phyloP scores from a whole-genome alignment of 2,113 vertebrate species.

The Corvus moneduloides region DNA sequence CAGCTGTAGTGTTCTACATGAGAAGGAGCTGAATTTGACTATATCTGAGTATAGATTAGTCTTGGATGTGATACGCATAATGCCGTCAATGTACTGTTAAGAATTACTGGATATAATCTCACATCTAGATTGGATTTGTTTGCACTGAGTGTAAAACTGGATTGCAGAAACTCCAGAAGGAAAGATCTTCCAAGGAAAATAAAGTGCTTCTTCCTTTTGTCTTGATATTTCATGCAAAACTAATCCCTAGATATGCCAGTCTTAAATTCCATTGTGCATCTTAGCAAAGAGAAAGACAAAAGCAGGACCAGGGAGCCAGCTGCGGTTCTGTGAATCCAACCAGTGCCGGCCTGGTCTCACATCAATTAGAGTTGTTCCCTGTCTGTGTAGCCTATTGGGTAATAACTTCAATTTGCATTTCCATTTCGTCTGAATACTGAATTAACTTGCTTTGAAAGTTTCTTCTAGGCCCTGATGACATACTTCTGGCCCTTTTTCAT shows the following conservation, averaged over 20 bases:
- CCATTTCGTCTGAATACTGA: background rate
- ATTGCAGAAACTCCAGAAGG: background rate
- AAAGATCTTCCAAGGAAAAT: background rate
- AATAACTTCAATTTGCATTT: background rate
- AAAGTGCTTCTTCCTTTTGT: background rate
- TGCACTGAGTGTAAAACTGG: background rate
- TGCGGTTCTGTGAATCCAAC: background rate
- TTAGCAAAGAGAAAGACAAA: background rate
- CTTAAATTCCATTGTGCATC: background rate
- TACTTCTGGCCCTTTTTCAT: background rate
- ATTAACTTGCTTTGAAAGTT: background rate
- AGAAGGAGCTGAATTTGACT: background rate
- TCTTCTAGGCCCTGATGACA: background rate
- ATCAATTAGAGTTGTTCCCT: background rate
- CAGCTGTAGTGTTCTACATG: accelerated
- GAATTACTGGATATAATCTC: background rate
- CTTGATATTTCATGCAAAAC: background rate
- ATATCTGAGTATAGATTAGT: background rate
- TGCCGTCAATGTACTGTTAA: background rate
- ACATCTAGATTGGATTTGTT: background rate
- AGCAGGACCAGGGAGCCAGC: background rate
- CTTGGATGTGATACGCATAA: background rate
- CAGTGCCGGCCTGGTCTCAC: background rate
- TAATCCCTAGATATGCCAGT: background rate
- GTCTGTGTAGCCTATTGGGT: background rate